Evolutionary conservation across 2,888 invertebrate species (phyloP), one percentile per base, ranked within the genome.

Genomic region (Brachynemurus nebulosus): DNA sequence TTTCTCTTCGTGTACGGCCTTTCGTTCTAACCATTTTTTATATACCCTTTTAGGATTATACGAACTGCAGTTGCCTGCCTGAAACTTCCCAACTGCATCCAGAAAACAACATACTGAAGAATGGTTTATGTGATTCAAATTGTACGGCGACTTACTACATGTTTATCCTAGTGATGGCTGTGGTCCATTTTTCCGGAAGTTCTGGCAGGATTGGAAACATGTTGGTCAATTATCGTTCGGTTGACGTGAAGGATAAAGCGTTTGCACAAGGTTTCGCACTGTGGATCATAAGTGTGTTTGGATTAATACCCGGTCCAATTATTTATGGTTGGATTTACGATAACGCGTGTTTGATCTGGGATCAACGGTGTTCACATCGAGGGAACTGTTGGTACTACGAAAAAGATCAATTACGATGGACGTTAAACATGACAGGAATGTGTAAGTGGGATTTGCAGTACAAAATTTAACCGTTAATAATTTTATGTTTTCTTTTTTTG

Each of bases 221-320:
- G 21, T 61, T 80, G 42, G 72, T 80, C 2, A 76, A 76, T 55
- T 76, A 77, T 57, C 64, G 37, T n/a, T 18, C 37, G 8, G 77
- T 79, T 6, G 66, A 71, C 8, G 66, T 66, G 1, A 65, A 69
- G 48, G 78, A 79, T 52, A 79, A 79, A 57, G 72, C 77, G 8
- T 71, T 79, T 52, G 74, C 78, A 0, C 75, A 78, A 56, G 79
- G 78, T 1, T 60, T 79, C 19, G 66, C 72, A 0, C 61, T 78
- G 1, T 72, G 76, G 62, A 61, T 76, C 55, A 60, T 78, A 38
- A 77, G 77, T 40, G 53, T 78, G 18, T 70, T 78, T 52, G 76
- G 76, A 2, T 64, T 80, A 46, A 78, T 80, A 47, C 82, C 82
- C 1, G 79, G 78, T 4, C 81, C 82, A 1, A 76, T 82, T 44